Base-by-base conservation (phyloP, 1,140 invertebrate genomes). In the Zaprionus kolodkinae region DNA sequence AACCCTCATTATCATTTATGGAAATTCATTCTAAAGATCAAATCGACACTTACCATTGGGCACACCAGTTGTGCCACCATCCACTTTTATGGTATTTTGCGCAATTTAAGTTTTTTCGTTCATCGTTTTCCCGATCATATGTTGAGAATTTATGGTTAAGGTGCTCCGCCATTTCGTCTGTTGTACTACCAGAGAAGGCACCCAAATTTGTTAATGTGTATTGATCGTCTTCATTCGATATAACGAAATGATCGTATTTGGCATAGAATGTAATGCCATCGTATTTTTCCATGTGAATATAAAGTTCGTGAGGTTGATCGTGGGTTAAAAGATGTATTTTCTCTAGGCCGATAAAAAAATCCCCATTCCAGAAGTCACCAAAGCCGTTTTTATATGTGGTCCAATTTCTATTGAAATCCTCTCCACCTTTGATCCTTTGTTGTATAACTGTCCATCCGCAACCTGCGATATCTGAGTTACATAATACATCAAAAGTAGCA, bases 61-160 rank as follows among this genome's bases (percentile, higher is more conserved):
- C 40, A 43, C 57, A 60, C 12, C 1, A 13, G 3, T 25, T 15
- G 13, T 27, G 43, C 57, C 57, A 60, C 57, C 57, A 60, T 13
- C 57, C 57, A 45, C 25, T 21, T 1, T 0, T 6, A 9, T 27
- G 35, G 43, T n/a, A 12, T 3, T 15, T 1, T 9, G 57, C 57
- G 9, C 57, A 60, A 43, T 38, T 38, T 60, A 1, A 15, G 40
- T 6, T 43, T 43, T 13, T 43, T 9, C 2, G 15, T 1, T 9
- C 2, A n/a, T 60, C 57, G 25, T 60, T 30, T 10, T 45, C 25
- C 15, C 57, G 57, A 43, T 60, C 57, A 9, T 12, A 60, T n/a
- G 57, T 60, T 13, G 57, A 43, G 57, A 60, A 60, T 11, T 15
- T n/a, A 21, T 9, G 6, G 2, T 60, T 43, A n/a, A n/a, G 6